Evolutionary conservation across 2,888 invertebrate genomes (phyloP).

Genomic region (Cacoxenus indagator): DNA sequence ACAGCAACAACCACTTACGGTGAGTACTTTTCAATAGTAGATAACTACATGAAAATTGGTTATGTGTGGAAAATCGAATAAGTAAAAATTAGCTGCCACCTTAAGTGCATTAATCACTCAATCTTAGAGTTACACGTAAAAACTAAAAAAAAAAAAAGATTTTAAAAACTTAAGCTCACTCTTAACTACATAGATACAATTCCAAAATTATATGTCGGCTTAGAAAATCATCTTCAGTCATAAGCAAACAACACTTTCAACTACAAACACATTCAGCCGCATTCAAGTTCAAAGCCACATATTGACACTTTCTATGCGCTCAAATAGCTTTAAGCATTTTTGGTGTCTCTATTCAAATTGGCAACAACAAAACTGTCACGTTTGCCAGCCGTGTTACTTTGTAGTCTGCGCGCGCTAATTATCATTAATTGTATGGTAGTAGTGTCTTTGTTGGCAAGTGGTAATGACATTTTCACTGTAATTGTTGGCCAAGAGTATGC

Average conservation of each 20-base stretch:
- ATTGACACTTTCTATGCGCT: neutral
- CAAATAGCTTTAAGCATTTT: neutral
- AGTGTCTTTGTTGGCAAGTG: too few species aligned
- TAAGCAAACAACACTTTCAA: neutral
- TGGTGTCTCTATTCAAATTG: neutral
- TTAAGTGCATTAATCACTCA: neutral
- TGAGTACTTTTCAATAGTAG: slow-evolving; percentile 27
- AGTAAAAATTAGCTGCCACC: too few species aligned
- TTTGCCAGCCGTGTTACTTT: neutral
- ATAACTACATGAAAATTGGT: neutral
- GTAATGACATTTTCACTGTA: too few species aligned
- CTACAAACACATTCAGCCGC: neutral
- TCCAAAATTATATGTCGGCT: neutral
- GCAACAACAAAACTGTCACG: neutral
- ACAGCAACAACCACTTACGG: slow-evolving; percentile 50
- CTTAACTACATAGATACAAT: too few species aligned
- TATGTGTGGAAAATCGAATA: too few species aligned
- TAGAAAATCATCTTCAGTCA: neutral
- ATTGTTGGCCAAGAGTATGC: too few species aligned
- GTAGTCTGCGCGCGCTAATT: neutral
- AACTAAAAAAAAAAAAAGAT: too few species aligned
- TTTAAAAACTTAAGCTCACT: too few species aligned
- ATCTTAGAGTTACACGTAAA: too few species aligned
- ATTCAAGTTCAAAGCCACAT: neutral
- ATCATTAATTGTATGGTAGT: too few species aligned